Evolutionary conservation across 2,797 vertebrate genomes (phyloP).

Genomic region (Mareca penelope): DNA sequence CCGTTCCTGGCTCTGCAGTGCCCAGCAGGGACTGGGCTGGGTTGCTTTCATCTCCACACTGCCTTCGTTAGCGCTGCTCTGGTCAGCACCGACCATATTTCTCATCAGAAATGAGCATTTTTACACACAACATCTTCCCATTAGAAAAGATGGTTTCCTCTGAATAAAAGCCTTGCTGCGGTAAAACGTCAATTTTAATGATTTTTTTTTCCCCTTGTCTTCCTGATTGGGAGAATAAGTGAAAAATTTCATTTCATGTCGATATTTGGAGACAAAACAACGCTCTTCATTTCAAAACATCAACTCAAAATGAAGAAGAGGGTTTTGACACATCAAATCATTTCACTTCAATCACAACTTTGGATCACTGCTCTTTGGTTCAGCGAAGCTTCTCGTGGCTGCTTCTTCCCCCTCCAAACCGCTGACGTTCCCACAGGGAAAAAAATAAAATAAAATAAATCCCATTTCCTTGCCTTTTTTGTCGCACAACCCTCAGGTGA

Average conservation of each 20-base stretch:
- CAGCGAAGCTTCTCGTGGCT: background rate
- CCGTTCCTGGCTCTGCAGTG: fast-evolving
- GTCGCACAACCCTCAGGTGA: fast-evolving
- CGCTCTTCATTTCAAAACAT: conserved; percentile 67
- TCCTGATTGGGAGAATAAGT: background rate
- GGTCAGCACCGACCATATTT: background rate
- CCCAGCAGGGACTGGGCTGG: background rate
- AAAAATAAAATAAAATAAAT: background rate
- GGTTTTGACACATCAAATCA: conserved; percentile 60
- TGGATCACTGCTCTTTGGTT: background rate
- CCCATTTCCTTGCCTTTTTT: background rate
- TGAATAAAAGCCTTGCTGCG: conserved; percentile 5
- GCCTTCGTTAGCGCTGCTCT: background rate
- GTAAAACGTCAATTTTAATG: background rate
- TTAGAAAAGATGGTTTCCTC: conserved; percentile 14
- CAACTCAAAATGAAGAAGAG: conserved; percentile 43
- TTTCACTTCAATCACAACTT: conserved; percentile 65
- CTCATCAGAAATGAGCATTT: conserved; percentile 1
- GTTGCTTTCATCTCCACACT: background rate
- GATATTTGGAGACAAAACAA: conserved; percentile 61
- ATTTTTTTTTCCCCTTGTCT: background rate
- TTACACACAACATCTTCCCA: background rate
- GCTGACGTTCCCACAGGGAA: background rate
- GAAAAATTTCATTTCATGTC: conserved; percentile 8
- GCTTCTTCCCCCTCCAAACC: background rate